phyloP scores from a whole-genome alignment of 2,888 invertebrate genomes.

The Trisateles emortualis region DNA sequence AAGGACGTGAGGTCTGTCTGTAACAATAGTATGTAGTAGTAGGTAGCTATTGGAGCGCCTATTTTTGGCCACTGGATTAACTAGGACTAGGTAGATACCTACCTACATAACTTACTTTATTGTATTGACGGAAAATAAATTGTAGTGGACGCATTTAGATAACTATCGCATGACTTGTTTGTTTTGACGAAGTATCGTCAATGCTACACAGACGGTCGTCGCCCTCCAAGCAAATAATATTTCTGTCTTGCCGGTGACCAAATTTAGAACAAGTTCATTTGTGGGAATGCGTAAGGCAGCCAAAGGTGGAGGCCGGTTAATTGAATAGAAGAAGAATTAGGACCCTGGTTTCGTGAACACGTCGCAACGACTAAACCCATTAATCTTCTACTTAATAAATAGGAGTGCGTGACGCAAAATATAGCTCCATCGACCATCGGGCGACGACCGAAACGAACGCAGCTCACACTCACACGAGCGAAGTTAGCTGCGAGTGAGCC shows the following conservation, averaged over 20 bases:
- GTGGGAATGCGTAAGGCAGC: constrained; percentile 35
- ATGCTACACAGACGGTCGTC: constrained; percentile 65
- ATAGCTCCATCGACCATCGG: constrained; percentile 79
- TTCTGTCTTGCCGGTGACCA: constrained; percentile 62
- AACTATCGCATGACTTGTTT: constrained; percentile 54
- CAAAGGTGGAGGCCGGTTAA: constrained; percentile 31
- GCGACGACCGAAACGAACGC: constrained; percentile 71
- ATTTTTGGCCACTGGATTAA: not conserved
- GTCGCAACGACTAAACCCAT: constrained; percentile 42
- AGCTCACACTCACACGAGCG: constrained; percentile 63
- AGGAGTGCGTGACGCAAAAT: constrained; percentile 78
- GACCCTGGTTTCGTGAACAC: constrained; percentile 53
- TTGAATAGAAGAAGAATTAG: constrained; percentile 45
- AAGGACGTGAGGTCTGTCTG: too few species aligned
- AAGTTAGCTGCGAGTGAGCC: constrained; percentile 67
- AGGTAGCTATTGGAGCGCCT: too few species aligned
- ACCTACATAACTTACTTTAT: constrained; percentile 17
- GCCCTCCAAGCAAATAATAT: constrained; percentile 67
- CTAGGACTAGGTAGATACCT: too few species aligned
- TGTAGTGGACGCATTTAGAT: constrained; percentile 47
- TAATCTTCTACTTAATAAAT: constrained; percentile 68
- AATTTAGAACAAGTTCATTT: constrained; percentile 67
- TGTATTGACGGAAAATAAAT: constrained; percentile 36
- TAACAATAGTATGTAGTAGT: too few species aligned
- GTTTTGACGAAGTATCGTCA: constrained; percentile 56